A percentile compares a stretch with the other conserved stretches of the same genome.
phyloP scores from a whole-genome alignment of 1,140 invertebrate genomes.

The Ceratoteleas bidentatus region DNA sequence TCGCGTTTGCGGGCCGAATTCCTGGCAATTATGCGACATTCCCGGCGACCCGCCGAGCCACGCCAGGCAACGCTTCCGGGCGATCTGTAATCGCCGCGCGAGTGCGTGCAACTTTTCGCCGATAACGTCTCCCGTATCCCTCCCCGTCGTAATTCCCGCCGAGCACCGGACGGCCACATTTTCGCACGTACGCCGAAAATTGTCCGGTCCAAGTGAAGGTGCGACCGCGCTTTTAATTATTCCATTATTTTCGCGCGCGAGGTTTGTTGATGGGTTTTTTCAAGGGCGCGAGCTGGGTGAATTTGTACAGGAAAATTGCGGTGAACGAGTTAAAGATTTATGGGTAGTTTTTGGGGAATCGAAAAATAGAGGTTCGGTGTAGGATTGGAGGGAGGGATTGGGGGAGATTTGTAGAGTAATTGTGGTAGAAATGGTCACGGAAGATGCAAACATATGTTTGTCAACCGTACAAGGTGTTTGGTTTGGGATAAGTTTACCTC shows the following conservation, averaged over 20 bases:
- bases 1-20: conserved; percentile 62
- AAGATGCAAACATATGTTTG: no score
- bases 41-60: conserved; percentile 47
- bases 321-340: no score
- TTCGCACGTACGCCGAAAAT: conserved; percentile 16
- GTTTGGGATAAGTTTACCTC: no score
- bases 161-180: conserved; percentile 14
- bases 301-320: neutral
- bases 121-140: conserved; percentile 28
- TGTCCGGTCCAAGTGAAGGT: neutral
- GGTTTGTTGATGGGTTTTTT: no score
- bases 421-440: no score
- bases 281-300: neutral
- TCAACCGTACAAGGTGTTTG: no score
- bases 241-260: neutral
- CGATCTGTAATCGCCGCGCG: conserved; percentile 54
- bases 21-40: conserved; percentile 68
- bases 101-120: conserved; percentile 62
- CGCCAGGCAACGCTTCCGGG: conserved; percentile 54
- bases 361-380: no score
- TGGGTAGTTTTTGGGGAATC: no score
- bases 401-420: no score
- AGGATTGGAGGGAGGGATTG: no score
- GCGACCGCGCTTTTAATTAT: conserved; percentile 1
- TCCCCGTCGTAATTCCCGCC: no score